Base-by-base conservation (phyloP, 2,888 invertebrate species). In the Gnatocerus cornutus region DNA sequence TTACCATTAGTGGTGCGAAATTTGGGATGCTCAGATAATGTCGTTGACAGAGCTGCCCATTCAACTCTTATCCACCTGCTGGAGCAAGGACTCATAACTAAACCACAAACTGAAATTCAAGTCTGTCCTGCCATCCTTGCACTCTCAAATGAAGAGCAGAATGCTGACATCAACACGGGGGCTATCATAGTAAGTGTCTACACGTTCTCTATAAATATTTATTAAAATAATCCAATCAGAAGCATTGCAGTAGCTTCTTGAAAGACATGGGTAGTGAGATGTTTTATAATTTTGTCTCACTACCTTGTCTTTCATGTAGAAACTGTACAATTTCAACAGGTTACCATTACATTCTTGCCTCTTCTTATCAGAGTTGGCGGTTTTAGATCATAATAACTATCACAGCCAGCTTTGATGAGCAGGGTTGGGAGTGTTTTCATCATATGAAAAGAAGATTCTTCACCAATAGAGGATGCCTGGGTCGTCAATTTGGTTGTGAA, bases 241-340 rank as follows among this genome's bases (percentile, higher is more conserved):
- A 8, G 12, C 41, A 27, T 63, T 5, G 74, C 79, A 79, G 81
- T 86, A 88, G 86, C 91, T 88, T 84, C 87, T 86, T 96, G 96
- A 96, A 96, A 97, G 96, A 97, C 97, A 94, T 94, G 95, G 93
- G 96, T 97, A 96, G 95, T 93, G 97, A 97, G 96, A 96, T 96
- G 96, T 87, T 87, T 86, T 87, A 85, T 84, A 68, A 83, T 85
- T 87, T 88, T 90, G 89, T 92, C 96, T 97, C 95, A 95, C 96
- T 97, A 95, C 94, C 94, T 94, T 97, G 97, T 97, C 96, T 96
- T 97, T 97, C 96, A 95, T 94, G 94, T 82, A 89, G 92, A 88
- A 87, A 71, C 77, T 79, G 80, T 70, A 37, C 1, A 21, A 41
- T 27, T 7, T 9, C 68, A 56, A 10, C 68, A 27, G 30, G 55